A percentile compares a stretch with the other conserved stretches of the same genome.
Conservation (phyloP, 2,113 vertebrate genomes). For the Poeciliopsis turrubarensis region DNA sequence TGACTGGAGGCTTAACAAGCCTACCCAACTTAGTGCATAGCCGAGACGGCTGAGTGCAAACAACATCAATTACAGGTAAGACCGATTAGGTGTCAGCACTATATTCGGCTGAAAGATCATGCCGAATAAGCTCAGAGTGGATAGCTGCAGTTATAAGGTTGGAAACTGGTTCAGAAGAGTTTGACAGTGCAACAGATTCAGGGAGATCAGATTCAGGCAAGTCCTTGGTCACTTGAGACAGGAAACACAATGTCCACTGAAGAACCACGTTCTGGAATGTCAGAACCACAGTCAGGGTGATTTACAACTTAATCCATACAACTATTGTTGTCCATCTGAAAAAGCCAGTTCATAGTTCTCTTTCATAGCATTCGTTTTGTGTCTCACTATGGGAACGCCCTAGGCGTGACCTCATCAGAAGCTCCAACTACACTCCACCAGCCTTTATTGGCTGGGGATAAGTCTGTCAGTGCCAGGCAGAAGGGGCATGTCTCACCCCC, state of each 20-base stretch:
- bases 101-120: not conserved
- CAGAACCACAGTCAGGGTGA: not conserved
- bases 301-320: not conserved
- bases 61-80: not conserved
- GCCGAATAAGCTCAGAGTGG: not conserved
- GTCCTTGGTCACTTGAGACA: not conserved
- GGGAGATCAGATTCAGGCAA: not conserved
- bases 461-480: too few species aligned
- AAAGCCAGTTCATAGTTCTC: not conserved
- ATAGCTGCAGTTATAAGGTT: not conserved
- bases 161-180: not conserved
- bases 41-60: not conserved
- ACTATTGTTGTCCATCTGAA: not conserved
- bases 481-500: too few species aligned
- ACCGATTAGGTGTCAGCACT: not conserved
- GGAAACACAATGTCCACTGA: not conserved
- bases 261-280: not conserved
- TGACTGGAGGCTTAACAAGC: not conserved
- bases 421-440: too few species aligned
- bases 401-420: too few species aligned
- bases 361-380: too few species aligned
- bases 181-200: not conserved
- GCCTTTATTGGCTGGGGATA: too few species aligned
- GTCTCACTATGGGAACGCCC: too few species aligned
- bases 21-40: not conserved